Conservation (phyloP, 2,797 vertebrate genomes). For the Choloepus didactylus region DNA sequence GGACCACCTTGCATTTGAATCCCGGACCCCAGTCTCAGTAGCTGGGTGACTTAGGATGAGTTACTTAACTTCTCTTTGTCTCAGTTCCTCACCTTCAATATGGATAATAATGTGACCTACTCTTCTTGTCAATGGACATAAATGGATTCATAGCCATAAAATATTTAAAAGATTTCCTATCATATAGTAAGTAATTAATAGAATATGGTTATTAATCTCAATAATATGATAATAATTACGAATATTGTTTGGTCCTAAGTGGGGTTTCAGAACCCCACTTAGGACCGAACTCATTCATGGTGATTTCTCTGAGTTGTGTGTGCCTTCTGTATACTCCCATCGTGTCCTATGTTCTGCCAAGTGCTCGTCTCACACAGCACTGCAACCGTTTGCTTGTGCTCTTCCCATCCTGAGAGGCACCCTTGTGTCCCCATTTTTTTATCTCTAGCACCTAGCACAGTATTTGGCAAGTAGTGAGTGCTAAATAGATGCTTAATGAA, state of each 20-base stretch:
- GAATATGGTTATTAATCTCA: not conserved
- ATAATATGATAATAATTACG: not conserved
- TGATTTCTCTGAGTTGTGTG: not conserved
- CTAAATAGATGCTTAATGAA: slow-evolving; percentile 20
- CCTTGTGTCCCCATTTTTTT: not conserved
- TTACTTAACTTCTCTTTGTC: not conserved
- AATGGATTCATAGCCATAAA: not conserved
- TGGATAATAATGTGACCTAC: not conserved
- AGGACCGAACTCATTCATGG: not conserved
- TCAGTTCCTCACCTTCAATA: not conserved
- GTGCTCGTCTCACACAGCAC: not conserved
- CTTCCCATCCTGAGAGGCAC: not conserved
- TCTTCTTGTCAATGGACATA: not conserved
- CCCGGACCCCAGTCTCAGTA: not conserved
- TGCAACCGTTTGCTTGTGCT: not conserved
- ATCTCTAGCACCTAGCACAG: not conserved
- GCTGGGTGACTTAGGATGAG: not conserved
- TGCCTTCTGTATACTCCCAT: fast-evolving
- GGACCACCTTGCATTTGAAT: not conserved
- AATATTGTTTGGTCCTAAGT: not conserved
- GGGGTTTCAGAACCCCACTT: not conserved
- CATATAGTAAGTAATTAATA: not conserved
- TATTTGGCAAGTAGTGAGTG: not conserved
- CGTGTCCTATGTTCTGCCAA: not conserved
- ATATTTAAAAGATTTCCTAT: not conserved